Percentiles rank a stretch among this genome's conserved stretches.
Evolutionary conservation across 2,113 vertebrate species (phyloP).

Genomic region (Marcusenius ussheri): DNA sequence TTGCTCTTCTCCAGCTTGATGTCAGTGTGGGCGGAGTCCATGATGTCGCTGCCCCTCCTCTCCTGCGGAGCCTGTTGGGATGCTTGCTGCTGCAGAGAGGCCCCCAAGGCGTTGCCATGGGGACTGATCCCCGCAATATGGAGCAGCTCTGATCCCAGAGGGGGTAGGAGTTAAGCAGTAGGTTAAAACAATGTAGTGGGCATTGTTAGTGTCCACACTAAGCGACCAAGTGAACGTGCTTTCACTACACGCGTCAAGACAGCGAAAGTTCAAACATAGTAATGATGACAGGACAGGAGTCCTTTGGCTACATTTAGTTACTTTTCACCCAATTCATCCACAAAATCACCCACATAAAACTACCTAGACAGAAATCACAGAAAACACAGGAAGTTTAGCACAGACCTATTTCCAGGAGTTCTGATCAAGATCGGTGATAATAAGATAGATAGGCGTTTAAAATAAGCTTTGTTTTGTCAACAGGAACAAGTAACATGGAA

Average conservation of each 20-base stretch:
- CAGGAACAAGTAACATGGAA: neutral
- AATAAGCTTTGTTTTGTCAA: neutral
- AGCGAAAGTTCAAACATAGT: neutral
- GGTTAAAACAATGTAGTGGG: neutral
- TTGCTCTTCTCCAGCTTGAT: slow-evolving; percentile 99
- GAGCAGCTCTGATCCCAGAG: slow-evolving; percentile 69
- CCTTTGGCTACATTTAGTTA: neutral
- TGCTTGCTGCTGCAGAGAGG: slow-evolving; percentile 88
- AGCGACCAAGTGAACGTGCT: neutral
- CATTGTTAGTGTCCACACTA: neutral
- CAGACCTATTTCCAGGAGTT: neutral
- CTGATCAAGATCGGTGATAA: neutral
- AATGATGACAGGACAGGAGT: neutral
- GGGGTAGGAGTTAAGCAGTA: neutral
- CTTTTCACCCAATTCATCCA: neutral
- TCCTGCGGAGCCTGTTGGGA: slow-evolving; percentile 85
- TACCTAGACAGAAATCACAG: neutral
- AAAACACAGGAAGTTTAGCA: neutral
- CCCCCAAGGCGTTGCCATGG: slow-evolving; percentile 88
- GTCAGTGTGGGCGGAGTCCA: slow-evolving; percentile 81
- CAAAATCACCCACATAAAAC: neutral
- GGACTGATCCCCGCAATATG: slow-evolving; percentile 95
- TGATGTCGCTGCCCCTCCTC: slow-evolving; percentile 84
- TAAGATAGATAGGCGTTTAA: neutral
- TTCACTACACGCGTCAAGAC: neutral